Evolutionary conservation across 1,140 invertebrate genomes (phyloP).

Genomic region (Eurosta solidaginis): DNA sequence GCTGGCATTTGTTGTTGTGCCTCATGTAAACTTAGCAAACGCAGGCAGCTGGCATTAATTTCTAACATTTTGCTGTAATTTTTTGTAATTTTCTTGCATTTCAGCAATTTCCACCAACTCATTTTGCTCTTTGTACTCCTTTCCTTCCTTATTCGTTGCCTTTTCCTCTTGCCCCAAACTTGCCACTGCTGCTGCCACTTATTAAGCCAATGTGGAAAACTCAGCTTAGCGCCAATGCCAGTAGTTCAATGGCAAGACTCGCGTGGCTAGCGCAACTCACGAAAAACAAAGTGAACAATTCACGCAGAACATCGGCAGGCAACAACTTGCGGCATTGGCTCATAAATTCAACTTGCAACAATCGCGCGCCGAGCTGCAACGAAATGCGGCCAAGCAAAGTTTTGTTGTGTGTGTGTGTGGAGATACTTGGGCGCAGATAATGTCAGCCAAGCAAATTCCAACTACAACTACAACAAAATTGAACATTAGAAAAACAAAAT

Average conservation of each 20-base stretch:
- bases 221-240: not conserved
- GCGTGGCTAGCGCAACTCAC: too few relatives aligned
- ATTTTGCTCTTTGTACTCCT: not conserved
- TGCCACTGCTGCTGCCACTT: not conserved
- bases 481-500: not conserved
- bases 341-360: constrained; percentile 26
- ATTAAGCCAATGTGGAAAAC: not conserved
- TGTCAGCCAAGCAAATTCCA: not conserved
- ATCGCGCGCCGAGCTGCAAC: not conserved
- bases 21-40: not conserved
- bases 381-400: not conserved
- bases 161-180: not conserved
- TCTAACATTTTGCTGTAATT: not conserved
- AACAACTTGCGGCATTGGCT: not conserved
- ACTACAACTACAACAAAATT: not conserved
- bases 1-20: not conserved
- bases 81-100: not conserved
- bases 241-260: not conserved
- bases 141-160: not conserved
- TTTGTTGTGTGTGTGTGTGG: not conserved
- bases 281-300: too few relatives aligned
- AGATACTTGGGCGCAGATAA: not conserved
- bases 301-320: too few relatives aligned
- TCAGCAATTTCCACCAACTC: not conserved
- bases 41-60: not conserved